Conservation (phyloP, 92 coral and sea anemone genomes). For the Virgularia gustaviana region DNA sequence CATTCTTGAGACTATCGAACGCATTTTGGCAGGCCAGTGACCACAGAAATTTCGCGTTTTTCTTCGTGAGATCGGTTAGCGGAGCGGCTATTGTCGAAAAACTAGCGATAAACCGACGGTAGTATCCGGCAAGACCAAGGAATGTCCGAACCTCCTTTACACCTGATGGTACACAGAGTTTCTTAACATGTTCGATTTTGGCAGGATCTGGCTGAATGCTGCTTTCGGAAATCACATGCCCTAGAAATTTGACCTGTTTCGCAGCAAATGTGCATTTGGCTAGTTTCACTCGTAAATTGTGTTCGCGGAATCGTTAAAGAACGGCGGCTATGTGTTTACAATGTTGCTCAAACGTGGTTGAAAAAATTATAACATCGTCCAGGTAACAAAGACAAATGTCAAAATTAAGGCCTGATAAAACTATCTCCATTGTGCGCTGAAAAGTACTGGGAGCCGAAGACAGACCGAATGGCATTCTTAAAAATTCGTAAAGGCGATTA, state of each 20-base stretch:
- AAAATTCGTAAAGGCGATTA: slow-evolving; percentile 27
- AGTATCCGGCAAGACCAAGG: not conserved
- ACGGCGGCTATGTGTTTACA: not conserved
- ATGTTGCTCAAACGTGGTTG: not conserved
- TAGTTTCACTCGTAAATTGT: slow-evolving; percentile 1
- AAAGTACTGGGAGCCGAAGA: slow-evolving; percentile 32
- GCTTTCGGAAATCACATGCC: not conserved
- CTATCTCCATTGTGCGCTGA: slow-evolving; percentile 33
- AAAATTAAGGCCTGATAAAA: slow-evolving; percentile 31
- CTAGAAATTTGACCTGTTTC: slow-evolving; percentile 10
- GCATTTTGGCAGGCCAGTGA: slow-evolving; percentile 17
- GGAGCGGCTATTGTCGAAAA: slow-evolving; percentile 18
- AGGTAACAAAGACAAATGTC: slow-evolving; percentile 34
- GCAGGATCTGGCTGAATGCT: slow-evolving; percentile 5
- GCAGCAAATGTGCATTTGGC: slow-evolving; percentile 6
- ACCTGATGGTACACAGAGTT: not conserved
- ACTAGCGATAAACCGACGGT: not conserved
- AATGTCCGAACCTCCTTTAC: not conserved
- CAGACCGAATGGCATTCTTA: slow-evolving; percentile 34
- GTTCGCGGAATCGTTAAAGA: slow-evolving; percentile 2
- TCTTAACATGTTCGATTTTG: not conserved
- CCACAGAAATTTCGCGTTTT: slow-evolving; percentile 22
- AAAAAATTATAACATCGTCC: slow-evolving; percentile 20
- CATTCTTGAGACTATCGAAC: not conserved
- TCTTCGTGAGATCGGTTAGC: slow-evolving; percentile 26